Conservation (phyloP, 2,797 vertebrate genomes). For the Pipistrellus pygmaeus region DNA sequence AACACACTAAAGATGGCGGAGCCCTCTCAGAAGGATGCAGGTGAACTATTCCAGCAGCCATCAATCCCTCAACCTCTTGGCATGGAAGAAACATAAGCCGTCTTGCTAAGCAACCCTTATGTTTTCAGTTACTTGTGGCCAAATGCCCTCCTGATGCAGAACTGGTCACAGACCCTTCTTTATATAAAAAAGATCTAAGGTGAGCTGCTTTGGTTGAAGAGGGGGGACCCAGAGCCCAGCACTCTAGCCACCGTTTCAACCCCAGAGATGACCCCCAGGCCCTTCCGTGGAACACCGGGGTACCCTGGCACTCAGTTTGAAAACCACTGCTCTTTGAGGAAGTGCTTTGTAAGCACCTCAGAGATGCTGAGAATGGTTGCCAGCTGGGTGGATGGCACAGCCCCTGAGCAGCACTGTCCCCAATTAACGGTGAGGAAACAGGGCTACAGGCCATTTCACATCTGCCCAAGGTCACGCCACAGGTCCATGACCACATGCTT, state of each 20-base stretch:
- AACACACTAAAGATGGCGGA: background rate
- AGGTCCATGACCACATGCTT: background rate
- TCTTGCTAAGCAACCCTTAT: background rate
- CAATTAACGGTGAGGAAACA: background rate
- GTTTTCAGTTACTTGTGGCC: background rate
- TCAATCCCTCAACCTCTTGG: background rate
- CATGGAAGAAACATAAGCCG: background rate
- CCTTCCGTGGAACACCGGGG: background rate
- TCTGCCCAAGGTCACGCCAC: background rate
- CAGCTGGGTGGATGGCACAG: background rate
- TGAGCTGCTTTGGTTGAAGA: background rate
- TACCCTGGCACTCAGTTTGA: background rate
- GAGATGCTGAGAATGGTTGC: background rate
- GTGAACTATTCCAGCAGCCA: background rate
- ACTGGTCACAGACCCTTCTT: background rate
- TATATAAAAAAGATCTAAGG: background rate
- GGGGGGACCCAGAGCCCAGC: background rate
- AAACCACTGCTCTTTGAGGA: background rate
- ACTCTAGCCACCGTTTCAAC: background rate
- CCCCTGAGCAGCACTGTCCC: background rate
- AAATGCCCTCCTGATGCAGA: background rate
- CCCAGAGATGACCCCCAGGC: background rate
- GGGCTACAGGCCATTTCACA: background rate
- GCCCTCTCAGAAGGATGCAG: background rate
- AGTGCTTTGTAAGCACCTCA: accelerated